Conservation (phyloP, 2,113 vertebrate genomes). For the Grantiella picta region DNA sequence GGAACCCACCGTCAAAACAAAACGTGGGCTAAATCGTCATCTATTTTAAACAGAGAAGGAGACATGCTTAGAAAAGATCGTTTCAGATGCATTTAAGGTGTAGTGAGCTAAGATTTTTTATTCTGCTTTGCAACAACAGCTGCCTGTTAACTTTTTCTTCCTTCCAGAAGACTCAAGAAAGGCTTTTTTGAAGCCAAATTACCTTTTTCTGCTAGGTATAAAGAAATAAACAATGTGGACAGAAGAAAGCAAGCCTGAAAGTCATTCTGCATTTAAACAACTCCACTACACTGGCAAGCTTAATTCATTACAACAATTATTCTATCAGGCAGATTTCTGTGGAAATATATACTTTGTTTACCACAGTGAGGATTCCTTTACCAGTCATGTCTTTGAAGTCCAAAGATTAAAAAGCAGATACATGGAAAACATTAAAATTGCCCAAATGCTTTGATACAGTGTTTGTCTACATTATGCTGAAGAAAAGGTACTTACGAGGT, state of each 20-base stretch:
- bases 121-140: neutral
- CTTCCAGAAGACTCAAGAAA: neutral
- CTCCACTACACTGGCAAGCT: slow-evolving; percentile 21
- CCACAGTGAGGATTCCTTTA: slow-evolving; percentile 50
- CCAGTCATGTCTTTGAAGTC: slow-evolving; percentile 34
- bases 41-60: slow-evolving; percentile 49
- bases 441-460: slow-evolving; percentile 51
- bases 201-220: neutral
- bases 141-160: neutral
- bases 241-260: slow-evolving; percentile 26
- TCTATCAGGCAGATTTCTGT: slow-evolving; percentile 64
- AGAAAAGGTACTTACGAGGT: slow-evolving; percentile 55
- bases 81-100: slow-evolving; percentile 8
- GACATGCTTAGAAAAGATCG: neutral
- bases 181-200: neutral
- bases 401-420: slow-evolving; percentile 51
- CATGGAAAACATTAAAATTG: slow-evolving; percentile 39
- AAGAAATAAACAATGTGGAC: slow-evolving; percentile 9
- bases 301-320: slow-evolving; percentile 67
- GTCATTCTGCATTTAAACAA: slow-evolving; percentile 9
- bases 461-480: slow-evolving; percentile 45
- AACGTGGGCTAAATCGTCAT: slow-evolving; percentile 56
- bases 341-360: slow-evolving; percentile 64
- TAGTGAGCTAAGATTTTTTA: neutral
- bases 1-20: slow-evolving; percentile 72